Percentiles rank a stretch among this genome's conserved stretches.
These are phyloP conservation scores for Aptenodytes forsteri DNA, from an alignment of 2,113 vertebrate species.

Conservation along the genomic window DNA sequence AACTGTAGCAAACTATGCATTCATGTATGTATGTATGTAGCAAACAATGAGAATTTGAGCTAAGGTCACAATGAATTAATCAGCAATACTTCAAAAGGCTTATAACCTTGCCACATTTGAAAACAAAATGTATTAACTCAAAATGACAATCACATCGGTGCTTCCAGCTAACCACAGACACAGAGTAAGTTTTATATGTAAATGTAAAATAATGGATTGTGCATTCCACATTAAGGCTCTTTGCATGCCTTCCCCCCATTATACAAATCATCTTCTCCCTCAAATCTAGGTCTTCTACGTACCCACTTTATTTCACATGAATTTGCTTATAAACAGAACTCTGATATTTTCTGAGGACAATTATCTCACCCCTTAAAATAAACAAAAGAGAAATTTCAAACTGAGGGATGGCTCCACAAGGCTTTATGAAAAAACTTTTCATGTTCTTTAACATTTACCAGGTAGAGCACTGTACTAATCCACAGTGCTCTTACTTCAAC, in stretches of 20 bases:
- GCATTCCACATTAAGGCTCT: neutral
- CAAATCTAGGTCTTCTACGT: neutral
- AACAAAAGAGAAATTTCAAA: neutral
- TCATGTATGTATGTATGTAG: accelerated
- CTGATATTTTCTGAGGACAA: neutral
- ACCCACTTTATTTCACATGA: neutral
- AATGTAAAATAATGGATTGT: neutral
- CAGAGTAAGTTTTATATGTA: neutral
- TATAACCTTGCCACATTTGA: neutral
- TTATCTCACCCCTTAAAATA: neutral
- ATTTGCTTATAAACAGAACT: neutral
- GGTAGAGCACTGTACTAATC: neutral
- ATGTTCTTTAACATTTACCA: neutral
- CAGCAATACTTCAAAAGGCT: neutral
- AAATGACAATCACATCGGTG: neutral
- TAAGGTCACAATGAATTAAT: neutral
- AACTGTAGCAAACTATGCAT: neutral
- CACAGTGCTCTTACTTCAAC: neutral
- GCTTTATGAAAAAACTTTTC: neutral
- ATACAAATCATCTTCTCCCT: neutral
- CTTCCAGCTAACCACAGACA: neutral
- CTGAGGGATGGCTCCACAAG: neutral
- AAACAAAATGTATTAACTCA: neutral
- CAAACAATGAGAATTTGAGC: neutral
- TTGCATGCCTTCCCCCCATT: neutral